A percentile compares a stretch with the other conserved stretches of the same genome.
Evolutionary conservation across 2,797 vertebrate genomes (phyloP).

Genomic region (Intellagama lesueurii): DNA sequence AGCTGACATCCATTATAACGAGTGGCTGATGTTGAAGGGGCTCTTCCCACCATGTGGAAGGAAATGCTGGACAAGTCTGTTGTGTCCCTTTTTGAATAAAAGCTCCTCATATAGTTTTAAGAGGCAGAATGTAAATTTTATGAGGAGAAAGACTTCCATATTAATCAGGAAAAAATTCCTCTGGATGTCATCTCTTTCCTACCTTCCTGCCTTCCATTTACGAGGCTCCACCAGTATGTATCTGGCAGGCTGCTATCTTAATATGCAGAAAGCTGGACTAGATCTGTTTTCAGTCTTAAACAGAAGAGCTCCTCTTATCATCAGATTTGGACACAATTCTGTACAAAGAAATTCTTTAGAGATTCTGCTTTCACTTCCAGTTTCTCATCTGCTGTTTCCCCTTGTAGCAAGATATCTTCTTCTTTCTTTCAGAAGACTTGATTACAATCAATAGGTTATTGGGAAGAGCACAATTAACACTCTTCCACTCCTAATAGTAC

Average conservation of each 20-base stretch:
- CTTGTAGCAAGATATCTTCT: slow-evolving; percentile 58
- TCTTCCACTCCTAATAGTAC: slow-evolving; percentile 67
- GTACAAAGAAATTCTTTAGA: slow-evolving; percentile 63
- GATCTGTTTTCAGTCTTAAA: not conserved
- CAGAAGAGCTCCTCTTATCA: not conserved
- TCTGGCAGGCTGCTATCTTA: too few relatives aligned
- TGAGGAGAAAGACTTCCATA: slow-evolving; percentile 65
- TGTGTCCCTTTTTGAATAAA: slow-evolving; percentile 31
- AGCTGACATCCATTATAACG: slow-evolving; percentile 23
- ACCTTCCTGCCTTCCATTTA: too few relatives aligned
- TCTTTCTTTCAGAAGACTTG: slow-evolving; percentile 71
- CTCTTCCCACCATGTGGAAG: not conserved
- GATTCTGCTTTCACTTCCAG: slow-evolving; percentile 57
- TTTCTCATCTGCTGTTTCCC: slow-evolving; percentile 40
- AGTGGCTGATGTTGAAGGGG: slow-evolving; percentile 12
- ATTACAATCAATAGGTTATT: slow-evolving; percentile 77
- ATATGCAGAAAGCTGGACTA: not conserved
- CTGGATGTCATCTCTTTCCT: slow-evolving; percentile 65
- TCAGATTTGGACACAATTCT: slow-evolving; percentile 47
- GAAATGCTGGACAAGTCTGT: slow-evolving; percentile 28
- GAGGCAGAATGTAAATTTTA: slow-evolving; percentile 61
- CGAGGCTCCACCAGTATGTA: too few relatives aligned
- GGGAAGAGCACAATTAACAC: slow-evolving; percentile 76
- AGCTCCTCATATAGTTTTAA: slow-evolving; percentile 52
- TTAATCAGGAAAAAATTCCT: slow-evolving; percentile 61